phyloP scores from a whole-genome alignment of 2,113 vertebrate species.

The Leptobrachium ailaonicum region DNA sequence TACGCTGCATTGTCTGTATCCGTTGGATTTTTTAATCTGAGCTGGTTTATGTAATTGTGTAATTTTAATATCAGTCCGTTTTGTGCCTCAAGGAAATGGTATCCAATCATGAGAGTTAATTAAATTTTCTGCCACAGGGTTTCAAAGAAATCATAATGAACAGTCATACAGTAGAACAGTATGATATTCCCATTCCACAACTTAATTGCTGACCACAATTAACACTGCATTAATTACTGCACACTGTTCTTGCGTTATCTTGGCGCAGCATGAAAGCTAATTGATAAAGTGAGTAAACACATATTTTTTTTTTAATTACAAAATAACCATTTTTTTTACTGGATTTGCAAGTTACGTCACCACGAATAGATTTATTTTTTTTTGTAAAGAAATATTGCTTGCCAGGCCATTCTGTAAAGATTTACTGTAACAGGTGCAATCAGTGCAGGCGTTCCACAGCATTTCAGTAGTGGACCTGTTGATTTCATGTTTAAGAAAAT shows the following conservation, averaged over 20 bases:
- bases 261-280: background rate
- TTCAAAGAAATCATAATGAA: background rate
- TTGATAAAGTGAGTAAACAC: background rate
- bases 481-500: no score
- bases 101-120: background rate
- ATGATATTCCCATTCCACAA: background rate
- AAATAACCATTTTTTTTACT: background rate
- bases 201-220: background rate
- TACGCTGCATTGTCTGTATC: background rate
- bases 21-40: background rate
- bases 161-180: background rate
- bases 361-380: no score
- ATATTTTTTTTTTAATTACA: background rate
- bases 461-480: no score
- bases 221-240: background rate
- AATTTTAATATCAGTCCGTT: background rate
- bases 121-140: constrained; percentile 1
- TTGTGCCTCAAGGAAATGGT: background rate
- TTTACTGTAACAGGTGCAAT: no score
- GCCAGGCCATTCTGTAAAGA: no score
- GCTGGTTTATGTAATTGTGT: background rate
- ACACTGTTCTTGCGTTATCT: background rate
- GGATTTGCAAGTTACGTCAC: background rate
- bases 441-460: no score
- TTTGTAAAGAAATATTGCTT: no score